These are phyloP conservation scores for Catocala sponsa DNA, from an alignment of 2,888 invertebrate genomes.

Conservation along the genomic window DNA sequence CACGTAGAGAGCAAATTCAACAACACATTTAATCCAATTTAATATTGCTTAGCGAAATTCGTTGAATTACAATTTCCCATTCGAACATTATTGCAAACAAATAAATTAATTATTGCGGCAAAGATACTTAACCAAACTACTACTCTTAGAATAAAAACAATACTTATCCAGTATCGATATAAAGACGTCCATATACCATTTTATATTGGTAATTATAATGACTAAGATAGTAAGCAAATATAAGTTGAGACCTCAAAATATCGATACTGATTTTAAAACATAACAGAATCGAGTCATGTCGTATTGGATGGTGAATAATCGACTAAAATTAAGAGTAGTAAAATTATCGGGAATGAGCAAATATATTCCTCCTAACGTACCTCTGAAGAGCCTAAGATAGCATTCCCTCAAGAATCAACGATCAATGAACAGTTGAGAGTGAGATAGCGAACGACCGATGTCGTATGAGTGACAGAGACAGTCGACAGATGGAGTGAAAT, in stretches of 20 bases:
- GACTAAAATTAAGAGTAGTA: slow-evolving; percentile 53
- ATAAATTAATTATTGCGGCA: slow-evolving; percentile 68
- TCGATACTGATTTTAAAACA: slow-evolving; percentile 22
- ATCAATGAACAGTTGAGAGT: slow-evolving; percentile 68
- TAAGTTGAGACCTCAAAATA: slow-evolving; percentile 16
- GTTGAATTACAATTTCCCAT: slow-evolving; percentile 63
- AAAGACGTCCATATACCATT: not conserved
- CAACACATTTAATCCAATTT: slow-evolving; percentile 49
- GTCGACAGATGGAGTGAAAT: slow-evolving; percentile 73
- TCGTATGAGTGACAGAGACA: slow-evolving; percentile 80
- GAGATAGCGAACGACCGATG: slow-evolving; percentile 72
- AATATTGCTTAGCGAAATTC: slow-evolving; percentile 83
- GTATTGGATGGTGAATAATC: slow-evolving; percentile 72
- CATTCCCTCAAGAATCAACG: slow-evolving; percentile 59
- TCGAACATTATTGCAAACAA: slow-evolving; percentile 54
- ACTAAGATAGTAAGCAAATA: slow-evolving; percentile 6
- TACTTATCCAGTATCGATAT: slow-evolving; percentile 32
- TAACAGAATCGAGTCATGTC: slow-evolving; percentile 72
- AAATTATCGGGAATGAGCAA: slow-evolving; percentile 68
- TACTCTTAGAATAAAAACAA: slow-evolving; percentile 46
- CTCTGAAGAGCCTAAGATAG: slow-evolving; percentile 49
- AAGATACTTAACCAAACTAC: slow-evolving; percentile 45
- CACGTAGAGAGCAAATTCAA: slow-evolving; percentile 59
- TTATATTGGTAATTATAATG: not conserved
- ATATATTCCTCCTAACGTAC: slow-evolving; percentile 49